Conservation (phyloP, 92 coral and sea anemone genomes). For the Phenganax stokvisi region DNA sequence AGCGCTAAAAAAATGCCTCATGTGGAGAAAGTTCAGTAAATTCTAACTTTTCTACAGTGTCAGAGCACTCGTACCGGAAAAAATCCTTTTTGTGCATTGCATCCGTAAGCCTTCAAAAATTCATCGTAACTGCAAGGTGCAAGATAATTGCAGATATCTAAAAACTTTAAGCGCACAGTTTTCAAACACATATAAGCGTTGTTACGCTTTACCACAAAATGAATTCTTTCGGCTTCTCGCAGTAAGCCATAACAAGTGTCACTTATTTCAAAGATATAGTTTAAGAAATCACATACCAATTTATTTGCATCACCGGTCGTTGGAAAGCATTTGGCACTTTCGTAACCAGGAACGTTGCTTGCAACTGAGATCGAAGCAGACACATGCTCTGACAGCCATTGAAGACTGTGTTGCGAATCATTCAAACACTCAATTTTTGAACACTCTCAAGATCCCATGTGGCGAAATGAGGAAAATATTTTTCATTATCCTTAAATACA, state of each 20-base stretch:
- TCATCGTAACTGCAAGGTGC: constrained; percentile 20
- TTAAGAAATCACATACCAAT: constrained; percentile 22
- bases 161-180: constrained; percentile 17
- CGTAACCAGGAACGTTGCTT: constrained; percentile 42
- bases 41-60: not conserved
- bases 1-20: constrained; percentile 20
- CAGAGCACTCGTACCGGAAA: constrained; percentile 22
- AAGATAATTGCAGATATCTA: constrained; percentile 9
- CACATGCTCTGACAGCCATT: constrained; percentile 47
- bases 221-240: not conserved
- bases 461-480: not conserved
- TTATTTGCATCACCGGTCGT: constrained; percentile 32
- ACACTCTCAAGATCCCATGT: constrained; percentile 9
- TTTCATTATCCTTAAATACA: too few relatives aligned
- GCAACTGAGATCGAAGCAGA: constrained; percentile 44
- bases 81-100: constrained; percentile 14
- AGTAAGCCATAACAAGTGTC: constrained; percentile 16
- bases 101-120: constrained; percentile 24
- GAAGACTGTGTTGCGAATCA: not conserved
- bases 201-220: constrained; percentile 13
- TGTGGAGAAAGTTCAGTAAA: not conserved
- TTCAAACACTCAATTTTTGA: constrained; percentile 39
- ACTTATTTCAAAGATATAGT: constrained; percentile 6
- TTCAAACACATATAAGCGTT: constrained; percentile 14
- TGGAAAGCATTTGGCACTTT: constrained; percentile 32